phyloP scores from a whole-genome alignment of 2,113 vertebrate species.

The Tragulus kanchil region DNA sequence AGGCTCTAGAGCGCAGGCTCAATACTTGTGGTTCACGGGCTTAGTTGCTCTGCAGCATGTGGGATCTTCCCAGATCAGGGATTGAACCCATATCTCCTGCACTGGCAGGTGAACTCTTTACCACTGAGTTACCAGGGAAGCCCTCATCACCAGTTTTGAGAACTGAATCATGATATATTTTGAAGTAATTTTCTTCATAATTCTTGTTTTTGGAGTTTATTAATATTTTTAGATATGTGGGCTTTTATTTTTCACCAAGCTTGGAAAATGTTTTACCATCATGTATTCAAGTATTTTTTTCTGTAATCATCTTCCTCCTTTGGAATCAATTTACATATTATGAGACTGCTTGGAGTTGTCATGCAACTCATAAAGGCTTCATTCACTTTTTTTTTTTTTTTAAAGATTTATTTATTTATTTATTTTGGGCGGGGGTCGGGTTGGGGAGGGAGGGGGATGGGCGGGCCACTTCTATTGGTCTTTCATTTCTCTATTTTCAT shows the following conservation, averaged over 20 bases:
- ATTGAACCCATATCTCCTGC: too few relatives aligned
- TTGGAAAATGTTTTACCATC: not conserved
- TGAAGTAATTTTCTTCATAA: not conserved
- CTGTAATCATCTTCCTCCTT: not conserved
- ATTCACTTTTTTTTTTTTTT: not conserved
- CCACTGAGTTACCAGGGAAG: too few relatives aligned
- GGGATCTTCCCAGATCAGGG: too few relatives aligned
- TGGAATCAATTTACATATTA: not conserved
- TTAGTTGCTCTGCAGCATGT: too few relatives aligned
- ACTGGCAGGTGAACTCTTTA: too few relatives aligned
- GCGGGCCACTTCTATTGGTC: too few relatives aligned
- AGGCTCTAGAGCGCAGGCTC: too few relatives aligned
- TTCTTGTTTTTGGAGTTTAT: not conserved
- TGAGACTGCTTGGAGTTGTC: not conserved
- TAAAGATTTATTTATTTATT: too few relatives aligned
- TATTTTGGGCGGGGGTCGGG: too few relatives aligned
- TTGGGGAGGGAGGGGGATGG: too few relatives aligned
- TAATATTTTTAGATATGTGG: not conserved
- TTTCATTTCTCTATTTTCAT: too few relatives aligned
- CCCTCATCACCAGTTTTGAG: not conserved
- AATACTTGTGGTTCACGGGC: too few relatives aligned
- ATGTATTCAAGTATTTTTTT: not conserved
- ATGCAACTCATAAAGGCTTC: not conserved
- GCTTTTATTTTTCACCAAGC: not conserved
- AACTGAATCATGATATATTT: not conserved